Percentiles rank a stretch among this genome's conserved stretches.
Conservation (phyloP, 1,140 invertebrate species). For the Stegodyphus mimosarum region DNA sequence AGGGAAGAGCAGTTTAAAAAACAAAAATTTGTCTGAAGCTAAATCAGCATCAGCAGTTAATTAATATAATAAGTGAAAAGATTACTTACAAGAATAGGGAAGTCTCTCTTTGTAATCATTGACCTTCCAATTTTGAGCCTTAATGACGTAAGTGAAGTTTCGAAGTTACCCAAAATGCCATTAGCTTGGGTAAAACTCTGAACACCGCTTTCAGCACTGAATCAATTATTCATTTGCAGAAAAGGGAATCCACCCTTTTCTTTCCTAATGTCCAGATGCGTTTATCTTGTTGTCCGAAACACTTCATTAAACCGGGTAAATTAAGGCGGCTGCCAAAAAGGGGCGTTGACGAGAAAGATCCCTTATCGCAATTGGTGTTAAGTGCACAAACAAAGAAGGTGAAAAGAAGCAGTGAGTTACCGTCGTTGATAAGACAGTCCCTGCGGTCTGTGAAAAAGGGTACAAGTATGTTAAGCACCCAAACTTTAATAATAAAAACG, state of each 20-base stretch:
- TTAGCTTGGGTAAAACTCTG: slow-evolving; percentile 47
- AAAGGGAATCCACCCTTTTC: slow-evolving; percentile 57
- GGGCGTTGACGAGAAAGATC: slow-evolving; percentile 55
- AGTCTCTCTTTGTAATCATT: slow-evolving; percentile 25
- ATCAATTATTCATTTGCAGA: slow-evolving; percentile 60
- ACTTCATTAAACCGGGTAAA: slow-evolving; percentile 51
- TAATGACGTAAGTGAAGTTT: slow-evolving; percentile 55
- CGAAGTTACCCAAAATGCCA: slow-evolving; percentile 28
- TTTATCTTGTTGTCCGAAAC: slow-evolving; percentile 60
- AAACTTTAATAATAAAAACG: no score
- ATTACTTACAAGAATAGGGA: neutral
- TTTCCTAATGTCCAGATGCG: slow-evolving; percentile 59
- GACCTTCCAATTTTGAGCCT: slow-evolving; percentile 33
- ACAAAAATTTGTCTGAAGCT: no score
- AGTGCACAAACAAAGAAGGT: slow-evolving; percentile 55
- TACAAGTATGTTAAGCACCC: no score
- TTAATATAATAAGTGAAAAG: neutral
- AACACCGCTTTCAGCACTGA: slow-evolving; percentile 40
- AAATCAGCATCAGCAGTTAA: no score
- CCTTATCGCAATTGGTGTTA: slow-evolving; percentile 59
- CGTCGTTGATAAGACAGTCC: neutral
- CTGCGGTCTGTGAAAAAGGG: neutral
- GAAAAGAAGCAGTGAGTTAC: slow-evolving; percentile 10
- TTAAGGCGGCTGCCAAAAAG: slow-evolving; percentile 47
- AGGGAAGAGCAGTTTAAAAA: no score